Evolutionary conservation across 2,797 vertebrate species (phyloP).

Genomic region (Galaxias olidus): DNA sequence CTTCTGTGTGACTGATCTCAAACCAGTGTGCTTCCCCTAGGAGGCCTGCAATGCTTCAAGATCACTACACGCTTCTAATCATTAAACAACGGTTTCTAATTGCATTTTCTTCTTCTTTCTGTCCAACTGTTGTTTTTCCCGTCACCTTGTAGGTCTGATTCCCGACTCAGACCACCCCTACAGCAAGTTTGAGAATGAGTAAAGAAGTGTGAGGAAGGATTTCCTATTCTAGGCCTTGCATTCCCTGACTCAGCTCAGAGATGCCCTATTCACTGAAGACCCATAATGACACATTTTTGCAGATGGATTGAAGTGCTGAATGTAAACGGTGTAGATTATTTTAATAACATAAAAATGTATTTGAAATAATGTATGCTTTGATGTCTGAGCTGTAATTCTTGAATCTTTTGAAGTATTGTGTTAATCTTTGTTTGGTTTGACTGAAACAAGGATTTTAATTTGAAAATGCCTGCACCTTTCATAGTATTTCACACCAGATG

Average conservation of each 20-base stretch:
- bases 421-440: slow-evolving; percentile 3
- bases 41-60: not conserved
- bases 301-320: too few species aligned
- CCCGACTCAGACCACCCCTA: slow-evolving; percentile 86
- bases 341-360: too few species aligned
- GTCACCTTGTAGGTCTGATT: slow-evolving; percentile 78
- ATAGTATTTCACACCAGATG: slow-evolving; percentile 11
- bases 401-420: not conserved
- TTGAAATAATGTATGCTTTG: too few species aligned
- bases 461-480: slow-evolving; percentile 21
- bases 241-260: not conserved
- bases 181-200: slow-evolving; percentile 90
- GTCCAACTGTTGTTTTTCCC: slow-evolving; percentile 3
- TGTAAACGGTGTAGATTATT: too few species aligned
- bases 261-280: not conserved
- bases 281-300: too few species aligned
- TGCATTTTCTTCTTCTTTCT: slow-evolving; percentile 18
- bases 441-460: not conserved
- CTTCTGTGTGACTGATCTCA: slow-evolving; percentile 2
- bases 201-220: slow-evolving; percentile 40
- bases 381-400: too few species aligned
- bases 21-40: not conserved
- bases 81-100: not conserved
- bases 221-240: not conserved
- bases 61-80: not conserved